Evolutionary conservation across 2,888 invertebrate species (phyloP).

Genomic region (Oscheius myriophilus): DNA sequence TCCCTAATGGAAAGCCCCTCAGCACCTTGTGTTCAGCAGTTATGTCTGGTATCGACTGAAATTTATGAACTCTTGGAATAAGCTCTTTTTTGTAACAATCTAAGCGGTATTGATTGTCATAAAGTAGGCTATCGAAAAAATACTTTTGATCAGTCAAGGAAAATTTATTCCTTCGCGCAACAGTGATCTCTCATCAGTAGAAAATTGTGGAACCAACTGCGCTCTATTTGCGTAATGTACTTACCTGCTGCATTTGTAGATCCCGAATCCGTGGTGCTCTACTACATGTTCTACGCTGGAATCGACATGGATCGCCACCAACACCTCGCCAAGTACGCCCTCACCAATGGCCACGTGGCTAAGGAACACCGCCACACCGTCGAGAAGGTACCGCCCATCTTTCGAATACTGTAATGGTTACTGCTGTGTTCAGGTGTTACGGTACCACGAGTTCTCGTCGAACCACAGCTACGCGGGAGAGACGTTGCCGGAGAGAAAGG

Average conservation of each 20-base stretch:
- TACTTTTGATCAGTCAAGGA: neutral
- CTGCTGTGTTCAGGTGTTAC: constrained; percentile 10
- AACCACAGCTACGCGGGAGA: constrained; percentile 34
- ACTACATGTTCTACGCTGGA: constrained; percentile 61
- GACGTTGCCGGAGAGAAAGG: constrained; percentile 28
- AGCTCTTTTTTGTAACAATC: no score
- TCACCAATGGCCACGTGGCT: constrained; percentile 57
- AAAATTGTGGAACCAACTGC: no score
- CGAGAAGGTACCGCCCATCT: constrained; percentile 25
- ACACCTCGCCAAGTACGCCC: constrained; percentile 41
- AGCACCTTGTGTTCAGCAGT: no score
- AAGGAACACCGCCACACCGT: constrained; percentile 28
- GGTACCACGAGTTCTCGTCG: constrained; percentile 8
- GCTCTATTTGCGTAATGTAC: no score
- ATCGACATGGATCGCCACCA: constrained; percentile 52
- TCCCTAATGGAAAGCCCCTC: no score
- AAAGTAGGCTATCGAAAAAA: no score
- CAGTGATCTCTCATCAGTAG: no score
- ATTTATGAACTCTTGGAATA: no score
- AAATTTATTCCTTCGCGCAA: neutral
- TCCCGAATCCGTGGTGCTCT: constrained; percentile 56
- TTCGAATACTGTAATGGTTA: neutral
- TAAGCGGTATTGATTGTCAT: no score
- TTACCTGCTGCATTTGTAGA: constrained; percentile 37
- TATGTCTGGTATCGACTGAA: no score